These are phyloP conservation scores for Malacoctenus gilli DNA, from an alignment of 2,797 vertebrate genomes.

Conservation along the genomic window DNA sequence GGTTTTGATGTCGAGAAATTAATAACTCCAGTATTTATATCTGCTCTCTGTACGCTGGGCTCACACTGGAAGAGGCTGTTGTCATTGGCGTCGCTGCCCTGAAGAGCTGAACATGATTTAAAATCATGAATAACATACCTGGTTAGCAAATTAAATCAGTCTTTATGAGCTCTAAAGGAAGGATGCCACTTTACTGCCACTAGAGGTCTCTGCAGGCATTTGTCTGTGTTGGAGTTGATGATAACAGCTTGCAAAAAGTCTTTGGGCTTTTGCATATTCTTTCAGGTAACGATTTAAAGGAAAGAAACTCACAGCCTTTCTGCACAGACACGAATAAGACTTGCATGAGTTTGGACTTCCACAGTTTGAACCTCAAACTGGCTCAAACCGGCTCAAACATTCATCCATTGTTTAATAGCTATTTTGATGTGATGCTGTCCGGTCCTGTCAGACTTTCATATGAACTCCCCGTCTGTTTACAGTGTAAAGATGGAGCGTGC, in stretches of 20 bases:
- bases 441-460: conserved; percentile 18
- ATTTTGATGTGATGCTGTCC: conserved; percentile 26
- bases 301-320: no score
- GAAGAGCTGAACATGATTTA: not conserved
- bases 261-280: no score
- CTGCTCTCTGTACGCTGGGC: conserved; percentile 24
- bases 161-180: no score
- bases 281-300: no score
- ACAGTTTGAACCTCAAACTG: not conserved
- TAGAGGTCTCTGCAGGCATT: conserved; percentile 26
- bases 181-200: conserved; percentile 13
- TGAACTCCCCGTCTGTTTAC: conserved; percentile 43
- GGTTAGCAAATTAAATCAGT: no score
- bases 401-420: conserved; percentile 6
- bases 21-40: conserved; percentile 76
- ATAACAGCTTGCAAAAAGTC: no score
- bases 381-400: no score
- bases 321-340: not conserved
- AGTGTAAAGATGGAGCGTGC: conserved; percentile 93
- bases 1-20: conserved; percentile 72
- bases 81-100: conserved; percentile 11
- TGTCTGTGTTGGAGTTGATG: no score
- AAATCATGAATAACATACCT: not conserved
- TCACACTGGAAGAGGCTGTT: conserved; percentile 22
- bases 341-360: not conserved